Evolutionary conservation across 1,140 invertebrate species (phyloP), one percentile per base, ranked within the genome.

Genomic region (Caenorhabditis tropicalis): DNA sequence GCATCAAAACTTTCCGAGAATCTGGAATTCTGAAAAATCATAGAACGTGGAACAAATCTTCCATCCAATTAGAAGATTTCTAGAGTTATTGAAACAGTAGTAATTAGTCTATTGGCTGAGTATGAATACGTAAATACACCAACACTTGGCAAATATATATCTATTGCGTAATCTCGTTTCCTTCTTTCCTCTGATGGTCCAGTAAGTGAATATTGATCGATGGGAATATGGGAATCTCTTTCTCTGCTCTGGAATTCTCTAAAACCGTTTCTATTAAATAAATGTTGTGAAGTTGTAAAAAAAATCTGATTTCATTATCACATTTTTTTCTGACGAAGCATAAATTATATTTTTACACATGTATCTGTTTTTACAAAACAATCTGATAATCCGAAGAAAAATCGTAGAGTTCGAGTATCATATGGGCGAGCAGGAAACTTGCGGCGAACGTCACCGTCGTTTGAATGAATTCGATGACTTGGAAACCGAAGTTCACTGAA

Each of bases 401-500:
- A 74, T 74, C 65, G 21, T 74, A 74, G 3, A 74, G 65, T 74
- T 74, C 65, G 21, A 74, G 36, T 43, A 74, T 43, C 65, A 74
- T 74, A 24, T 74, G 33, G 29, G 65, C 65, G 36, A 74, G 65
- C 2, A 74, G 65, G 21, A 74, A 74, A 29, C 65, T 74, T 33
- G 65, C 65, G 21, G 65, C 65, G 36, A 74, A 74, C 12, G 65
- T 43, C 7, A 74, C 65, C 1, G 65, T 74, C n/a, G 65, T 74
- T 31, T 74, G 65, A 6, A 74, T 74, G 65, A 74, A 74, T 74
- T 74, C 65, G 36, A 74, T 46, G 36, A 74, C 24, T 43, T 74
- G 43, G 65, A 74, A 74, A 24, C 65, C 65, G 36, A 36, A 33
- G n/a, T 74, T 74, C 65, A 74, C 65, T 74, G 65, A 43, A 74